Percentiles rank a stretch among this genome's conserved stretches.
Evolutionary conservation across 2,888 invertebrate species (phyloP).

Genomic region (Zele albiditarsus): DNA sequence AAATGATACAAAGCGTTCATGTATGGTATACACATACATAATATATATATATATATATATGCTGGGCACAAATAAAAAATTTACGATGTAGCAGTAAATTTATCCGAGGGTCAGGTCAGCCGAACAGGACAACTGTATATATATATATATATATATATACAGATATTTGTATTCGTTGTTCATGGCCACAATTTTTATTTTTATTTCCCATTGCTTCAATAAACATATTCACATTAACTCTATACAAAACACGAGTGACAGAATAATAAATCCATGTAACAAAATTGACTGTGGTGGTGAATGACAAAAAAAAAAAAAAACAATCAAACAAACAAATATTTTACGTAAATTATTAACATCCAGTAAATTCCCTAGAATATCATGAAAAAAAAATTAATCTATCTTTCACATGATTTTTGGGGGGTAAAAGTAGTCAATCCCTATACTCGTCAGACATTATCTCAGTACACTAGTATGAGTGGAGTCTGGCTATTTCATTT

Average conservation of each 20-base stretch:
- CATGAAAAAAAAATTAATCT: neutral
- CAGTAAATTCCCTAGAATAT: neutral
- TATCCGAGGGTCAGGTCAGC: constrained; percentile 3
- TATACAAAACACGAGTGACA: neutral
- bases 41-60: neutral
- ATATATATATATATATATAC: neutral
- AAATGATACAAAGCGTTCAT: neutral
- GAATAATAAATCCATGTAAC: neutral
- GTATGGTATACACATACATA: neutral
- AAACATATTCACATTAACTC: neutral
- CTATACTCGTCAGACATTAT: neutral
- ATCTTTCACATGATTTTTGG: neutral
- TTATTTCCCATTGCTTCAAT: neutral
- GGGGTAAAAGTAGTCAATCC: neutral
- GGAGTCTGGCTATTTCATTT: neutral
- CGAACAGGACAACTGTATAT: neutral
- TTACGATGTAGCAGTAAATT: constrained; percentile 7
- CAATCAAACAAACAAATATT: neutral
- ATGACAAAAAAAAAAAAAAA: neutral
- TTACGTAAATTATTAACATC: neutral
- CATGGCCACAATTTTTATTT: neutral
- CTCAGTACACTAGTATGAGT: too few relatives aligned
- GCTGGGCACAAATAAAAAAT: neutral
- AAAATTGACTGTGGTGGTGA: neutral
- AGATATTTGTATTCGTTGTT: neutral